Evolutionary conservation across 30 jellyfish, hydroid and myxozoan species (phyloP).

Genomic region (Aurelia aurita complex sp. Pacific): DNA sequence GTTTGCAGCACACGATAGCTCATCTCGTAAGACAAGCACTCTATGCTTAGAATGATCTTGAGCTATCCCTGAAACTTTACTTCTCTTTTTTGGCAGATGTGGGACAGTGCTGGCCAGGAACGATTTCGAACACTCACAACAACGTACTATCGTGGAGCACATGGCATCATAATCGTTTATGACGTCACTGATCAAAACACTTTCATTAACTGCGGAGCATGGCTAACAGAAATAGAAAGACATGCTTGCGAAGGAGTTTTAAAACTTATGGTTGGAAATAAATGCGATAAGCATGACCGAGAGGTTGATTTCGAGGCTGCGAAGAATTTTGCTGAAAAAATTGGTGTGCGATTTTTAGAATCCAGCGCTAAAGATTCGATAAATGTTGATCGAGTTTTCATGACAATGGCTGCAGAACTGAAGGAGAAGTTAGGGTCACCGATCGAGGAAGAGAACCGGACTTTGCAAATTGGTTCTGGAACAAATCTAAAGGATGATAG

Average conservation of each 20-base stretch:
- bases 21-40: too few species aligned
- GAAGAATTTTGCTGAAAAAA: conserved; percentile 61
- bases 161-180: conserved; percentile 82
- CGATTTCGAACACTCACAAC: conserved; percentile 86
- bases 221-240: conserved; percentile 82
- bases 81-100: conserved; percentile 43
- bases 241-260: conserved; percentile 84
- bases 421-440: conserved; percentile 79
- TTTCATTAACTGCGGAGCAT: conserved; percentile 72
- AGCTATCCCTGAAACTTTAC: too few species aligned
- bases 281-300: conserved; percentile 71
- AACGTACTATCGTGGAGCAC: conserved; percentile 92
- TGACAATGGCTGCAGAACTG: conserved; percentile 76
- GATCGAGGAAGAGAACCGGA: conserved; percentile 37
- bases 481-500: conserved; percentile 16
- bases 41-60: too few species aligned
- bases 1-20: too few species aligned
- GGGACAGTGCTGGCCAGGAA: conserved; percentile 95
- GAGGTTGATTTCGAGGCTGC: conserved; percentile 84
- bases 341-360: conserved; percentile 63
- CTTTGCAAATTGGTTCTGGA: conserved; percentile 37
- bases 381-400: conserved; percentile 72
- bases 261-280: conserved; percentile 74
- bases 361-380: conserved; percentile 77
- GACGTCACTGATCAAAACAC: conserved; percentile 80